A percentile compares a stretch with the other conserved stretches of the same genome.
Conservation (phyloP, 2,113 vertebrate species). For the Indicator maculatus region DNA sequence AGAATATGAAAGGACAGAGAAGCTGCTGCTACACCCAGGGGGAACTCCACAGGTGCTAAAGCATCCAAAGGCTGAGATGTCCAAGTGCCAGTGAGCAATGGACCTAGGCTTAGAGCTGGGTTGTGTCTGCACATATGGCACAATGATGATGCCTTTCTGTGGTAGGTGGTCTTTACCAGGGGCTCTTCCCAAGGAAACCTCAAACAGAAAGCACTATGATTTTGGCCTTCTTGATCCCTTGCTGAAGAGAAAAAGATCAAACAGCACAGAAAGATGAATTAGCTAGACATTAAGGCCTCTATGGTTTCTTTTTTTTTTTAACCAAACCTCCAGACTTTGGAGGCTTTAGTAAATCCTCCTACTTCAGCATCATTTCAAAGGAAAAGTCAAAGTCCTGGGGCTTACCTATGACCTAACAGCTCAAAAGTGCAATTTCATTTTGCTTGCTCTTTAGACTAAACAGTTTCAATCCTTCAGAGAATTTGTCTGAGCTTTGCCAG, state of each 20-base stretch:
- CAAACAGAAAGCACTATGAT: not conserved
- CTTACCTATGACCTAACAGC: not conserved
- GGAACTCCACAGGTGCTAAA: not conserved
- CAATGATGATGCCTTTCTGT: not conserved
- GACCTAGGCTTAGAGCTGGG: not conserved
- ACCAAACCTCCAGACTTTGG: not conserved
- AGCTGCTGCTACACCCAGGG: not conserved
- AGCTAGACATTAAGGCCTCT: not conserved
- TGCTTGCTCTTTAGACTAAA: conserved; percentile 21
- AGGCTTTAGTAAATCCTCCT: not conserved
- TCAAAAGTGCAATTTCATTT: not conserved
- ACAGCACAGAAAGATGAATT: not conserved
- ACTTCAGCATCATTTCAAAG: not conserved
- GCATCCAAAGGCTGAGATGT: not conserved
- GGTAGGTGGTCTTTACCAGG: not conserved
- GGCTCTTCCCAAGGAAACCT: not conserved
- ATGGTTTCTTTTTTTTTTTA: not conserved
- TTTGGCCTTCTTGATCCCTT: not conserved
- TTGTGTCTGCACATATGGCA: fast-evolving
- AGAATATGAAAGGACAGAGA: not conserved
- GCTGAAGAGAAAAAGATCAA: not conserved
- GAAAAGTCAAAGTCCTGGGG: not conserved
- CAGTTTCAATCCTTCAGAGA: not conserved
- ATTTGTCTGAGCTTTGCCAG: not conserved
- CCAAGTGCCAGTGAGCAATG: fast-evolving